These are phyloP conservation scores for Onychostruthus taczanowskii DNA, from an alignment of 2,113 vertebrate species.

Conservation along the genomic window DNA sequence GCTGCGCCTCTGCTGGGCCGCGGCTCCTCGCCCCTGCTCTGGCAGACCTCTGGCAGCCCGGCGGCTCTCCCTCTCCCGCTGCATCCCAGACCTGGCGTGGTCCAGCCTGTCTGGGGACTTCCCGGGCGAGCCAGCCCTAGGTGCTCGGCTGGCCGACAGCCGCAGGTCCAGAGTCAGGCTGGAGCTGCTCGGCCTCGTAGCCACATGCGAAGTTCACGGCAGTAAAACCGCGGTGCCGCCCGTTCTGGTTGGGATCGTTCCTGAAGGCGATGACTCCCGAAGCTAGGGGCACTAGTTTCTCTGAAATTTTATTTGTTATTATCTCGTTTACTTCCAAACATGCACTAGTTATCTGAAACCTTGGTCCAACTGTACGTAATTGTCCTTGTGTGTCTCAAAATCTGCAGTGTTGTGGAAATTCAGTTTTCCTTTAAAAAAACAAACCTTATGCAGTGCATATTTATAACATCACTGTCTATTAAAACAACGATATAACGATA, in stretches of 20 bases:
- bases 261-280: neutral
- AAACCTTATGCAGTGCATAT: neutral
- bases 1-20: neutral
- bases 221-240: neutral
- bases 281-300: neutral
- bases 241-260: neutral
- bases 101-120: neutral
- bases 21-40: neutral
- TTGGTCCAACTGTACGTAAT: neutral
- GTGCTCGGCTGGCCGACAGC: neutral
- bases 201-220: neutral
- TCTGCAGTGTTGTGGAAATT: neutral
- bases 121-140: rapidly evolving
- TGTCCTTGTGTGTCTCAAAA: neutral
- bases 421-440: neutral
- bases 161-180: neutral
- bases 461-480: neutral
- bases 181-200: neutral
- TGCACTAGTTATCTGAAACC: neutral
- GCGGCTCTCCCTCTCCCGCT: neutral
- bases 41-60: neutral
- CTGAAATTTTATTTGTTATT: neutral
- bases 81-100: neutral
- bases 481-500: neutral
- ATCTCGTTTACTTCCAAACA: neutral